These are phyloP conservation scores for Oxyura jamaicensis DNA, from an alignment of 2,113 vertebrate genomes.

Conservation along the genomic window DNA sequence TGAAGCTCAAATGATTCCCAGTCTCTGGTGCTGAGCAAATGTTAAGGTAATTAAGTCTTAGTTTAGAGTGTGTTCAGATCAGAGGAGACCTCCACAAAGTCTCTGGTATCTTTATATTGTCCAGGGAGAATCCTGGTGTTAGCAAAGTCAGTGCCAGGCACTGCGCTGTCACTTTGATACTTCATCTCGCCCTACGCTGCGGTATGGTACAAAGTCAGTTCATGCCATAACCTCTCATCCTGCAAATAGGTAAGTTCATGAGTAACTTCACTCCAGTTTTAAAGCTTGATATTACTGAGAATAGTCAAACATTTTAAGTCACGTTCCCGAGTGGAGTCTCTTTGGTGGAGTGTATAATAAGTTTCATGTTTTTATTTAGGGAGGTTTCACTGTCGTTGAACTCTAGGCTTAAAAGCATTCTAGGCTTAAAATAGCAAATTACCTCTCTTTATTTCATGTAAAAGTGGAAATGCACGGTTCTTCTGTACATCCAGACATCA, in stretches of 20 bases:
- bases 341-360: not conserved
- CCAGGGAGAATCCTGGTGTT: not conserved
- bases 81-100: not conserved
- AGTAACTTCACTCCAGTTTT: not conserved
- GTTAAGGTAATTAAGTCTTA: not conserved
- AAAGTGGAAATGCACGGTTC: not conserved
- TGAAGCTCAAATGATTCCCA: not conserved
- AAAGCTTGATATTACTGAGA: not conserved
- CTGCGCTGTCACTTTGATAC: not conserved
- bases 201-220: not conserved
- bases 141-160: not conserved
- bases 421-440: not conserved
- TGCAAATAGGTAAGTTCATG: not conserved
- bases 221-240: not conserved
- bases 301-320: not conserved
- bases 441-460: not conserved
- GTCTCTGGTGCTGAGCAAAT: not conserved
- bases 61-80: not conserved
- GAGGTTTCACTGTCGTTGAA: not conserved
- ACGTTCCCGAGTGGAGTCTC: not conserved
- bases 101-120: not conserved
- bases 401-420: not conserved
- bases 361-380: not conserved
- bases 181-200: not conserved
- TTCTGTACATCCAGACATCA: not conserved